Percentiles rank a stretch among this genome's conserved stretches.
Conservation (phyloP, 2,113 vertebrate species). For the Seriola quinqueradiata region DNA sequence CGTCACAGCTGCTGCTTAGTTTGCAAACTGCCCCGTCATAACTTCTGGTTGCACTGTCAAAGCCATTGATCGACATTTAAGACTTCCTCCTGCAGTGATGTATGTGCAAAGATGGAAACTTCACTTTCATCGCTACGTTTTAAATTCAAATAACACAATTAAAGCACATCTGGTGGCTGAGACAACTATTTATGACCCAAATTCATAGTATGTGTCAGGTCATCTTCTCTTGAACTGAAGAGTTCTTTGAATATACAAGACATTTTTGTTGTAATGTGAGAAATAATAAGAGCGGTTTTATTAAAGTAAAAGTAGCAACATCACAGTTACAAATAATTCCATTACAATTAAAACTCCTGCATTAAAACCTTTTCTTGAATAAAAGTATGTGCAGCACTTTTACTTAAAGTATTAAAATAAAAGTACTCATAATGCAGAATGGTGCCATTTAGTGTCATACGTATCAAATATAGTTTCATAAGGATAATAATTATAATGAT, state of each 20-base stretch:
- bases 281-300: background rate
- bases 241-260: background rate
- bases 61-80: slow-evolving; percentile 46
- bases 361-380: too few relatives aligned
- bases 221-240: too few relatives aligned
- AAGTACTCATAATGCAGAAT: background rate
- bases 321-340: background rate
- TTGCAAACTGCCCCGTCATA: slow-evolving; percentile 65
- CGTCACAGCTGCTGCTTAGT: slow-evolving; percentile 70
- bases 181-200: background rate
- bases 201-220: too few relatives aligned
- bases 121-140: background rate
- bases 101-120: slow-evolving; percentile 28
- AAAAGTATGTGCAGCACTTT: background rate
- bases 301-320: background rate
- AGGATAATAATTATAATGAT: background rate
- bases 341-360: too few relatives aligned
- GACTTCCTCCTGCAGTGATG: slow-evolving; percentile 10
- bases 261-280: background rate
- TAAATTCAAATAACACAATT: background rate
- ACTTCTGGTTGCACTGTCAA: slow-evolving; percentile 50
- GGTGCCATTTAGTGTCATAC: background rate
- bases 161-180: background rate
- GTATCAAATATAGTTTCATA: background rate
- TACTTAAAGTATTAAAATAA: background rate